Evolutionary conservation across 1,140 invertebrate genomes (phyloP), one percentile per base, ranked within the genome.

Genomic region (Diachasma alloeum): DNA sequence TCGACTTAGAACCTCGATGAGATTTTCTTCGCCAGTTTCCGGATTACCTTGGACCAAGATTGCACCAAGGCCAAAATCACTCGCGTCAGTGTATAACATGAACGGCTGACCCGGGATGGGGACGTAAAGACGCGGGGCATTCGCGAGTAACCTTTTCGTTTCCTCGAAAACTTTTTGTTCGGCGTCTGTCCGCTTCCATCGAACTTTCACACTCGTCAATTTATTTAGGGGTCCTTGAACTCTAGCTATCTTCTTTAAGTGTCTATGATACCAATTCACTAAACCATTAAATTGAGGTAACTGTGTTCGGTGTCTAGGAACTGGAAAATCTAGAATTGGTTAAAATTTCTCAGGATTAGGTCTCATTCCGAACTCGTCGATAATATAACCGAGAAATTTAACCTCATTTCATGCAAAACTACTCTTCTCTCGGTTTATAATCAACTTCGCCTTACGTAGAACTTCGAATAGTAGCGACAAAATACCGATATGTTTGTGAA

Each of bases 41-140:
- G n/a, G n/a, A n/a, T n/a, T n/a, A n/a, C n/a, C 70, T 17, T 87
- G 46, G 76, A 86, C 59, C 78, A 79, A 39, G 78, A 83, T 69
- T 85, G 82, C n/a, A 19, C n/a, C 24, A 22, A 39, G 1, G 31
- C 42, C 9, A 59, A 44, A 15, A 59, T 11, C 0, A 4, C 26
- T 39, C 13, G 19, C 22, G 46, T 31, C 15, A 31, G 37, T 26
- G 10, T n/a, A 53, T n/a, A n/a, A 53, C 8, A 17, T 53, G 17
- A 53, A 53, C 10, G 48, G 48, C 17, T 53, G 10, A 4, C 48
- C 48, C 8, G 48, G 48, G 5, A 53, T 53, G 4, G 48, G 48
- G 4, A 17, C n/a, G 48, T 53, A 53, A 4, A n/a, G 39, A 67
- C 24, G 0, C 42, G 48, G 22, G 2, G 10, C 10, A 0, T 67